Evolutionary conservation across 2,113 vertebrate species (phyloP), one percentile per base, ranked within the genome.

Genomic region (Antigone vipio): DNA sequence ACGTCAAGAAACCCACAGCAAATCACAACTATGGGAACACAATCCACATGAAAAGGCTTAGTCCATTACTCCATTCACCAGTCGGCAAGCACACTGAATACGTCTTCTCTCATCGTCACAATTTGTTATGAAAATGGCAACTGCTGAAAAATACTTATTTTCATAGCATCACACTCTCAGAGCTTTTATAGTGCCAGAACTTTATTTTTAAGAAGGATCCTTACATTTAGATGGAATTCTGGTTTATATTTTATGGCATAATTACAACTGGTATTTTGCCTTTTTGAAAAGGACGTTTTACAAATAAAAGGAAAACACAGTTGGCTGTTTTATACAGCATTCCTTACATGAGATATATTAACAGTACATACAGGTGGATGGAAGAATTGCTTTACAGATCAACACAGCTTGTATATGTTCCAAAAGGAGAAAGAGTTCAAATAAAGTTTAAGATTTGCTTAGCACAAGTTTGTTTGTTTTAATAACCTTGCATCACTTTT

Each of bases 61-160:
- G 8, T 6, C 26, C 18, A 9, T 7, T 5, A 5, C 24, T 32
- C 63, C 49, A 4, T 4, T 32, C 34, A 7, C 34, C 34, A 11
- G 34, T 23, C 40, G 8, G 17, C 45, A 9, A 7, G 24, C 64
- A 15, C 1, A 1, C 47, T 20, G 9, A 62, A 0, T 3, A 45
- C 44, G 16, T 19, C 23, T 64, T 27, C 34, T 53, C 29, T 47
- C 13, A 7, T 6, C 18, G 9, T 12, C 62, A 42, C 38, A 16
- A 40, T 18, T 22, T 16, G 12, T 15, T 40, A 35, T 2, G 14
- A 45, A 45, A 44, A 44, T 8, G 29, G 34, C 23, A 60, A 44
- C 29, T 45, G 22, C 45, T 20, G 12, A 34, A 45, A 67, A 67
- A 40, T 6, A 62, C 24, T 81, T 63, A 7, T 23, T 42, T 62